Percentiles rank a stretch among this genome's conserved stretches.
Evolutionary conservation across 1,140 invertebrate species (phyloP).

Genomic region (Musca domestica): DNA sequence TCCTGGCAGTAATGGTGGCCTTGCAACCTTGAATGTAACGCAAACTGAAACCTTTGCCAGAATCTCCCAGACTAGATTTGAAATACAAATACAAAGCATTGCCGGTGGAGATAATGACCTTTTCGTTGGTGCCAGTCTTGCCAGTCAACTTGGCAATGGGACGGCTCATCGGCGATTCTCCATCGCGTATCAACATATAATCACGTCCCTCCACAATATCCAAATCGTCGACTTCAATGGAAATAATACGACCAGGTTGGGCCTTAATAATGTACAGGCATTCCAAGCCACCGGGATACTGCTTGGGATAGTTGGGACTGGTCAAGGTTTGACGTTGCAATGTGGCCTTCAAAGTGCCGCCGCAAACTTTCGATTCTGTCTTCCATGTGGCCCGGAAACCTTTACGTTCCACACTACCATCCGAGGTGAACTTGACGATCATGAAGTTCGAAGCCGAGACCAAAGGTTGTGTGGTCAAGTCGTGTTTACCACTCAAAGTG

Average conservation of each 20-base stretch:
- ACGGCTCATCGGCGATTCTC: conserved; percentile 78
- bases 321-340: conserved; percentile 79
- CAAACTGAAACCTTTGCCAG: conserved; percentile 86
- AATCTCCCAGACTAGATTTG: conserved; percentile 84
- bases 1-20: conserved; percentile 74
- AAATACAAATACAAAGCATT: conserved; percentile 89
- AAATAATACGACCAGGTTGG: conserved; percentile 82
- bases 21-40: conserved; percentile 84
- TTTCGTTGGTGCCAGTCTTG: conserved; percentile 70
- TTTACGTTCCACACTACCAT: conserved; percentile 89
- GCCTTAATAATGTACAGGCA: conserved; percentile 90
- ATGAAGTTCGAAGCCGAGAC: conserved; percentile 96
- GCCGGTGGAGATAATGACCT: conserved; percentile 86
- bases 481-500: conserved; percentile 85
- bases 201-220: conserved; percentile 84
- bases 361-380: conserved; percentile 86
- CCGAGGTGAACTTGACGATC: conserved; percentile 95
- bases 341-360: conserved; percentile 77
- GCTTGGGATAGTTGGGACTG: conserved; percentile 87
- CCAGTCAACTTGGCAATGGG: conserved; percentile 82
- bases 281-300: conserved; percentile 91
- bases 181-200: conserved; percentile 86
- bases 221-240: conserved; percentile 86
- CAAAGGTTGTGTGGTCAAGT: conserved; percentile 78
- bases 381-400: conserved; percentile 93